These are phyloP conservation scores for Aleadryas rufinucha DNA, from an alignment of 2,113 vertebrate species.

Conservation along the genomic window DNA sequence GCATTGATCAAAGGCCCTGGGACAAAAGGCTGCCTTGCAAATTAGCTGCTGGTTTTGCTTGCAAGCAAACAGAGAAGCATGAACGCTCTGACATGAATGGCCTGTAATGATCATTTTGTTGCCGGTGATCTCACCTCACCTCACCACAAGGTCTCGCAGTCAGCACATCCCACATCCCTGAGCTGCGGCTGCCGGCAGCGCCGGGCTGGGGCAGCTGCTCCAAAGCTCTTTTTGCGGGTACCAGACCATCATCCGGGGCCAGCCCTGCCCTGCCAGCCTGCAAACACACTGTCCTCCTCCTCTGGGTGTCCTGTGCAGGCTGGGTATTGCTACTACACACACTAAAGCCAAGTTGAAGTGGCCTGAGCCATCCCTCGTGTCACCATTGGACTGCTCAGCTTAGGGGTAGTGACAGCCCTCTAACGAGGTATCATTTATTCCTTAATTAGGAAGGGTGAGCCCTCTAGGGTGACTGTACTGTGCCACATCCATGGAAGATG, in stretches of 20 bases:
- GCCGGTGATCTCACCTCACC: conserved; percentile 17
- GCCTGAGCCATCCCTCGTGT: accelerated
- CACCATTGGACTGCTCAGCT: accelerated
- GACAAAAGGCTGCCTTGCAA: conserved; percentile 83
- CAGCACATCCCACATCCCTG: background rate
- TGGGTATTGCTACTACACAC: background rate
- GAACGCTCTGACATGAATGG: conserved; percentile 60
- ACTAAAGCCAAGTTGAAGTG: background rate
- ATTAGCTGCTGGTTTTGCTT: conserved; percentile 76
- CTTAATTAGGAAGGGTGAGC: background rate
- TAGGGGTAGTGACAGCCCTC: accelerated
- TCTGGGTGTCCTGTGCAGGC: background rate
- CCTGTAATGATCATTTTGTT: conserved; percentile 56
- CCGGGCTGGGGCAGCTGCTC: background rate
- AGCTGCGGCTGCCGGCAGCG: background rate
- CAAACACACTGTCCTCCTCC: accelerated
- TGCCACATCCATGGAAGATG: background rate
- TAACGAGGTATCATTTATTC: accelerated
- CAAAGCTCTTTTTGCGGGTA: background rate
- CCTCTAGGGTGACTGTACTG: accelerated
- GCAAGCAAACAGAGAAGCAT: conserved; percentile 72
- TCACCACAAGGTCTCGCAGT: conserved; percentile 30
- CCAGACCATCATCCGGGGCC: background rate
- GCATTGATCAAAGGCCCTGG: conserved; percentile 86
- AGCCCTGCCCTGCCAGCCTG: background rate